Conservation (phyloP, 2,797 vertebrate species). For the Poliocrania exsul region DNA sequence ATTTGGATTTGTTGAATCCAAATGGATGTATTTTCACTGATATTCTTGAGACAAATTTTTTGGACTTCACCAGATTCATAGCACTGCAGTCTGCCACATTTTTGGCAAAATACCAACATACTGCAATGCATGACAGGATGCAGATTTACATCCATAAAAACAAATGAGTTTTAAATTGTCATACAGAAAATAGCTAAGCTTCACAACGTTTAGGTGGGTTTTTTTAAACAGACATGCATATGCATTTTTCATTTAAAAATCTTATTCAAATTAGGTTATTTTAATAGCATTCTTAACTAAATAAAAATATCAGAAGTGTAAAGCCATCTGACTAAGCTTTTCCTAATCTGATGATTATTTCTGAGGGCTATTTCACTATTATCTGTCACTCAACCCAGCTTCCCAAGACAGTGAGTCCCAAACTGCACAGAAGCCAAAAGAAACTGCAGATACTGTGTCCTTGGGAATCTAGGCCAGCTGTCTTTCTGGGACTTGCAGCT, state of each 20-base stretch:
- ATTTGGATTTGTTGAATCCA: neutral
- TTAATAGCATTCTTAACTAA: neutral
- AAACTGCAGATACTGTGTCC: neutral
- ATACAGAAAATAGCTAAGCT: neutral
- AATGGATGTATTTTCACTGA: neutral
- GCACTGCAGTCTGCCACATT: neutral
- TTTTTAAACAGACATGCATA: neutral
- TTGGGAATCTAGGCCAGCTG: slow-evolving; percentile 9
- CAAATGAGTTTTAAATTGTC: neutral
- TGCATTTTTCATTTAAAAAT: neutral
- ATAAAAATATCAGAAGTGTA: neutral
- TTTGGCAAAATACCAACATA: neutral
- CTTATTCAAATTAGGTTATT: neutral
- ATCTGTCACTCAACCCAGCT: neutral
- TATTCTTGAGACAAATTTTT: neutral
- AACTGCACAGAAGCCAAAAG: neutral
- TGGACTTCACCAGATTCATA: neutral
- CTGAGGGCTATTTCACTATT: slow-evolving; percentile 15
- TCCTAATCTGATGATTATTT: neutral
- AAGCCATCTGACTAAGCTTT: neutral
- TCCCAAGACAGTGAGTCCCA: neutral
- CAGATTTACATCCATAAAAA: neutral
- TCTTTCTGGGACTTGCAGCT: neutral
- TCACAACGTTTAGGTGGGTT: neutral
- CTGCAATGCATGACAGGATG: neutral